Conservation (phyloP, 2,888 invertebrate genomes). For the Allophyes oxyacanthae region DNA sequence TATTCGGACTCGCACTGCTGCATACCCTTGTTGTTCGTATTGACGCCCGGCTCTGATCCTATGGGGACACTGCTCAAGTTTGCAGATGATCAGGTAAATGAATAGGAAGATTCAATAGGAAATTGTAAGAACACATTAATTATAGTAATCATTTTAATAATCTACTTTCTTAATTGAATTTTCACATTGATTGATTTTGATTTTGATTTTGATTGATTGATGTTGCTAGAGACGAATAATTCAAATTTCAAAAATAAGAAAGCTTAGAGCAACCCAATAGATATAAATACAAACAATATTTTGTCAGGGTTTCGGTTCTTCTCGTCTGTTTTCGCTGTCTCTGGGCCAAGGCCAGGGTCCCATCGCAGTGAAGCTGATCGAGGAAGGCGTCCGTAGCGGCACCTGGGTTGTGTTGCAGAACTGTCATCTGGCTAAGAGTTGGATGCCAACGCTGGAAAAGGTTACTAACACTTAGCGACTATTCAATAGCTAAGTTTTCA, state of each 20-base stretch:
- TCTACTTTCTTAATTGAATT: too few relatives aligned
- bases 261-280: too few relatives aligned
- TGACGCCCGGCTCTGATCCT: constrained; percentile 98
- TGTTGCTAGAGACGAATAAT: too few relatives aligned
- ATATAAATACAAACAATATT: not conserved
- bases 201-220: too few relatives aligned
- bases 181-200: too few relatives aligned
- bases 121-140: too few relatives aligned
- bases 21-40: constrained; percentile 96
- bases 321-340: constrained; percentile 94
- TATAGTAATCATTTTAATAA: too few relatives aligned
- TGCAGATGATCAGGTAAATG: constrained; percentile 94
- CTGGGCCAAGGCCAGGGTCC: constrained; percentile 98
- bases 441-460: constrained; percentile 97
- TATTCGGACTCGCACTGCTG: constrained; percentile 95
- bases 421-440: constrained; percentile 98
- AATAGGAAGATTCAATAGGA: too few relatives aligned
- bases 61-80: constrained; percentile 96
- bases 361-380: constrained; percentile 95
- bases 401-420: constrained; percentile 98
- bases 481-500: too few relatives aligned
- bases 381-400: constrained; percentile 94
- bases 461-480: constrained; percentile 72
- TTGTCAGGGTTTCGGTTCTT: constrained; percentile 92
- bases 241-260: too few relatives aligned